Conservation (phyloP, 1,140 invertebrate species). For the Aphaenogaster ashmeadi region DNA sequence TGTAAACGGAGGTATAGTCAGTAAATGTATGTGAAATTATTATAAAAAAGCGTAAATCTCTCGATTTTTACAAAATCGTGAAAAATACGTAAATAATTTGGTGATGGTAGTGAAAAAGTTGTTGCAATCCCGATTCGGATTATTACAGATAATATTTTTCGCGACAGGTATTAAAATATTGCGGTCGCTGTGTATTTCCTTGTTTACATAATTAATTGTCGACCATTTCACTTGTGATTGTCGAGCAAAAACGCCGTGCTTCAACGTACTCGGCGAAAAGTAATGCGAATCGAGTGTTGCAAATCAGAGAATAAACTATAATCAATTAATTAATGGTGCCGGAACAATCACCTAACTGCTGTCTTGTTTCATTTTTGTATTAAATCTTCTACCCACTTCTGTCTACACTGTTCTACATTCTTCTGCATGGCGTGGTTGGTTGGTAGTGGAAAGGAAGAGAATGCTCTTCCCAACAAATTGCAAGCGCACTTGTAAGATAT, state of each 20-base stretch:
- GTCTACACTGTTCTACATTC: slow-evolving; percentile 89
- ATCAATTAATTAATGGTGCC: slow-evolving; percentile 84
- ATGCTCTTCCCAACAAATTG: slow-evolving; percentile 91
- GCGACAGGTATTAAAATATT: slow-evolving; percentile 13
- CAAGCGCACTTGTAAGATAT: slow-evolving; percentile 91
- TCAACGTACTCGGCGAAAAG: not conserved
- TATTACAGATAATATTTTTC: slow-evolving; percentile 59
- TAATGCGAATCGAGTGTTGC: slow-evolving; percentile 79
- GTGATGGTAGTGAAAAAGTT: slow-evolving; percentile 79
- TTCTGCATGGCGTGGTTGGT: slow-evolving; percentile 89
- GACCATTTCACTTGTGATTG: not conserved
- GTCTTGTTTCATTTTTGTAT: slow-evolving; percentile 87
- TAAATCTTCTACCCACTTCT: slow-evolving; percentile 87
- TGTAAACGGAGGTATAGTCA: not conserved
- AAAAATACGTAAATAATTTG: slow-evolving; percentile 68
- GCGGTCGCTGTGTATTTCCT: not conserved
- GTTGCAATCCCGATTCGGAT: slow-evolving; percentile 81
- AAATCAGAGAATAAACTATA: slow-evolving; percentile 63
- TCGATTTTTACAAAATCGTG: not conserved
- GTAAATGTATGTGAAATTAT: slow-evolving; percentile 30
- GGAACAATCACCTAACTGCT: slow-evolving; percentile 87
- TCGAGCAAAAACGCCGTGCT: slow-evolving; percentile 7
- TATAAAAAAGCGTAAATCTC: slow-evolving; percentile 4
- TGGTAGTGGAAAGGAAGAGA: slow-evolving; percentile 91
- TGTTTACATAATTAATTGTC: slow-evolving; percentile 18